Percentiles rank a stretch among this genome's conserved stretches.
phyloP scores from a whole-genome alignment of 1,140 invertebrate genomes.

The Harlomillsia oculata region DNA sequence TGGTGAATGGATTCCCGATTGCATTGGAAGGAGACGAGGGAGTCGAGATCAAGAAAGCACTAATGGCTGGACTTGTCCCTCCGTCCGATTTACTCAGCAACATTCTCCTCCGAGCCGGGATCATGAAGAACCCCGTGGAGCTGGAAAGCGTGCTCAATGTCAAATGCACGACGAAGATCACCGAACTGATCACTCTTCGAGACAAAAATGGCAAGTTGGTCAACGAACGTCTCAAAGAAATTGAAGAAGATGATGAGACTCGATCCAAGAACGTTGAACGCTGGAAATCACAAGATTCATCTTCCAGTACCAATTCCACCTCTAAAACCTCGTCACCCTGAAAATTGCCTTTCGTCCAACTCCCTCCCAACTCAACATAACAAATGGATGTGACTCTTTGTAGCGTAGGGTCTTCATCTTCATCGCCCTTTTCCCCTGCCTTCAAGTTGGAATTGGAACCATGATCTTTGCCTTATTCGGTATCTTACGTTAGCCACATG shows the following conservation, averaged over 20 bases:
- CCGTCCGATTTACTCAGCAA: conserved; percentile 58
- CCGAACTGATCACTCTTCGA: conserved; percentile 59
- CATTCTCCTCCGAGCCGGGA: conserved; percentile 56
- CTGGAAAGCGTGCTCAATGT: conserved; percentile 62
- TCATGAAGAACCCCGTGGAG: conserved; percentile 57
- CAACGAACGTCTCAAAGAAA: conserved; percentile 60
- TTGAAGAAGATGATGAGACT: conserved; percentile 50
- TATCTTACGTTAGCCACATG: too few relatives aligned
- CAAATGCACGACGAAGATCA: conserved; percentile 61
- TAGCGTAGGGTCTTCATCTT: too few relatives aligned
- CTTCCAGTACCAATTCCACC: not conserved
- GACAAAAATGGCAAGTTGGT: conserved; percentile 56
- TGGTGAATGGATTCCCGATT: conserved; percentile 63
- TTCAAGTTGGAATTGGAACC: too few relatives aligned
- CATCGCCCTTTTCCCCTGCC: too few relatives aligned
- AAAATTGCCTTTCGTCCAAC: too few relatives aligned
- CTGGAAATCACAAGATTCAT: conserved; percentile 21
- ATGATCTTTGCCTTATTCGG: too few relatives aligned
- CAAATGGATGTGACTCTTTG: too few relatives aligned
- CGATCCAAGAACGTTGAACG: conserved; percentile 12
- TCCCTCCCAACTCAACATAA: too few relatives aligned
- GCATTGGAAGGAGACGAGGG: conserved; percentile 59
- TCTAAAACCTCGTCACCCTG: too few relatives aligned
- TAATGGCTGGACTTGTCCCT: conserved; percentile 55
- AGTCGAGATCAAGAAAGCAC: conserved; percentile 55